Evolutionary conservation across 2,888 invertebrate genomes (phyloP).

Genomic region (Lucinisca nassula): DNA sequence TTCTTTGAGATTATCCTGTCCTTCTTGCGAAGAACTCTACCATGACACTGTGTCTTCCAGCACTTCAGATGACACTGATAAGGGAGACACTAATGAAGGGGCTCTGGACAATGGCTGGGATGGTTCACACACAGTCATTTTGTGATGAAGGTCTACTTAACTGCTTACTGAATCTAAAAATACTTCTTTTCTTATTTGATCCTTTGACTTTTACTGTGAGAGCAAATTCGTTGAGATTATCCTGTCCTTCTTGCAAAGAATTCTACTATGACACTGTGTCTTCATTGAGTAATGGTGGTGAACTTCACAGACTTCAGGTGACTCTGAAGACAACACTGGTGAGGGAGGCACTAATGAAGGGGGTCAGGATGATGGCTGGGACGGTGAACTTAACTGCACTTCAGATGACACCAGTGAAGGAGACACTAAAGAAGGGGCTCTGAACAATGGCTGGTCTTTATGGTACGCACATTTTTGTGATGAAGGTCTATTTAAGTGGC

Average conservation of each 20-base stretch:
- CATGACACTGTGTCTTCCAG: background rate
- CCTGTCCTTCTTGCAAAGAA: too few relatives aligned
- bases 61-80: background rate
- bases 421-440: too few relatives aligned
- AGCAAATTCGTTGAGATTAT: too few relatives aligned
- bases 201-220: background rate
- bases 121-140: too few relatives aligned
- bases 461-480: too few relatives aligned
- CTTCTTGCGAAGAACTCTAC: too few relatives aligned
- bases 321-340: background rate
- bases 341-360: background rate
- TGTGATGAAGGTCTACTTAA: constrained; percentile 32
- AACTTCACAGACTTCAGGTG: too few relatives aligned
- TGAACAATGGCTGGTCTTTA: too few relatives aligned
- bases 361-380: background rate
- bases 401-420: too few relatives aligned
- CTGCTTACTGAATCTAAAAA: constrained; percentile 64
- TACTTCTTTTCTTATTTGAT: constrained; percentile 29
- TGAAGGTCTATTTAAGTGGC: constrained; percentile 42
- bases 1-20: too few relatives aligned
- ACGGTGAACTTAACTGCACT: background rate
- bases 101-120: too few relatives aligned
- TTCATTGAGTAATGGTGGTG: background rate
- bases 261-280: background rate
- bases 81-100: background rate